A percentile compares a stretch with the other conserved stretches of the same genome.
Evolutionary conservation across 2,797 vertebrate genomes (phyloP).

Genomic region (Setipinna tenuifilis): DNA sequence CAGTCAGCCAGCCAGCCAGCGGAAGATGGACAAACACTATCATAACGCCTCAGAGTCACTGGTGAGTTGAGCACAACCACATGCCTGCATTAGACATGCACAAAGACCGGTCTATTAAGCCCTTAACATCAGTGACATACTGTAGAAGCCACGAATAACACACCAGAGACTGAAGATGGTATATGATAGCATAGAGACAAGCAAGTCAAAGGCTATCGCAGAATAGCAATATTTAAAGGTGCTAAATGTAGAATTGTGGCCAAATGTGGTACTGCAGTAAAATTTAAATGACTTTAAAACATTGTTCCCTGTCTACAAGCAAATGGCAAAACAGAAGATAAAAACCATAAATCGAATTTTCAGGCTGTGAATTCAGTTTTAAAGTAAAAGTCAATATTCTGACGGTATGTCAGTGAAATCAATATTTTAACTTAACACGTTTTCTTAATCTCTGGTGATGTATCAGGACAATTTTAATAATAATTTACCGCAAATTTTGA

Average conservation of each 20-base stretch:
- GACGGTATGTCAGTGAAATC: no score
- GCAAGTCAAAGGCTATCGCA: neutral
- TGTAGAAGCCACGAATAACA: neutral
- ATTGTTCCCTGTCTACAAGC: no score
- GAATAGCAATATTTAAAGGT: neutral
- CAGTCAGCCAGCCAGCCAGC: neutral
- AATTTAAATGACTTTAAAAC: no score
- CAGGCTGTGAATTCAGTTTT: no score
- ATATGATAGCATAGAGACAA: neutral
- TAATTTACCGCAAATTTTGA: neutral
- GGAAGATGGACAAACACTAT: neutral
- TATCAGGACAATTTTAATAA: no score
- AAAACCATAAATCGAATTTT: no score
- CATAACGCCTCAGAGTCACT: slow-evolving; percentile 5
- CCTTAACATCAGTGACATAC: neutral
- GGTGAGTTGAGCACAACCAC: neutral
- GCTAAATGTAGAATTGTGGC: no score
- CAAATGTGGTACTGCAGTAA: no score
- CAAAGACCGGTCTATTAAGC: neutral
- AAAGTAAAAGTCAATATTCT: no score
- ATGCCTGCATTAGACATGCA: neutral
- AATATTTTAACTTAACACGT: no score
- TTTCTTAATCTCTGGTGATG: no score
- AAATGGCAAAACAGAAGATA: no score
- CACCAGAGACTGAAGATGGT: neutral